Base-by-base conservation (phyloP, 2,797 vertebrate species). In the Chaenodraco wilsoni region DNA sequence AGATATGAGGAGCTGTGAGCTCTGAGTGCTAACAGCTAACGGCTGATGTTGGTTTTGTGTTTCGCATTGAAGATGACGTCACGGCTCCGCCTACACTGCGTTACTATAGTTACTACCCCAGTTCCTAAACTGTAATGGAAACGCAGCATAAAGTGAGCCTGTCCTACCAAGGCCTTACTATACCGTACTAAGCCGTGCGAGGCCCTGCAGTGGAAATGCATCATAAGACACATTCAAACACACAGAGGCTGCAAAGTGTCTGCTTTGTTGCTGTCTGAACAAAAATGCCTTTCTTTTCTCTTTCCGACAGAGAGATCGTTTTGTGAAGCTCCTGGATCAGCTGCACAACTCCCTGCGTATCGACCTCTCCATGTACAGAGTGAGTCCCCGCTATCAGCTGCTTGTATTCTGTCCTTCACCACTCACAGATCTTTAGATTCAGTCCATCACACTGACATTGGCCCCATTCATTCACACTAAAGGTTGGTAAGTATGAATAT, bases 301-400 rank as follows among this genome's bases (percentile, higher is more conserved):
- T 64, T 21, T 78, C 58, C 61, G 65, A 85, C 93, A 99, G 98
- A 97, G 96, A 92, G 97, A 99, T 78, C 94, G 97, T 57, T 99
- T 99, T 78, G 96, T 99, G 59, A 98, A 98, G 89, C 95, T 99
- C 54, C 88, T 99, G 91, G 98, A 99, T 89, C 98, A 99, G 86
- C 95, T 99, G 72, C 98, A 99, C 91, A 99, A 99, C 87, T 99
- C 97, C 9, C 94, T 99, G 83, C 96, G 97, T 11, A 99, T 99
- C 40, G 98, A 99, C 91, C 96, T 99, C 49, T 99, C 98, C 70
- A 97, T 95, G 86, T 99, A 99, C 86, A 92, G 97, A 89, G 98
- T 99, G 87, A 97, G 97, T 93, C 21, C 49, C 55, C 5, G 6
- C 23, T 40, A n/a, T 49, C 19, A 45, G 15, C 14, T 5, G 17